Evolutionary conservation across 2,797 vertebrate species (phyloP).

Genomic region (Podargus strigoides): DNA sequence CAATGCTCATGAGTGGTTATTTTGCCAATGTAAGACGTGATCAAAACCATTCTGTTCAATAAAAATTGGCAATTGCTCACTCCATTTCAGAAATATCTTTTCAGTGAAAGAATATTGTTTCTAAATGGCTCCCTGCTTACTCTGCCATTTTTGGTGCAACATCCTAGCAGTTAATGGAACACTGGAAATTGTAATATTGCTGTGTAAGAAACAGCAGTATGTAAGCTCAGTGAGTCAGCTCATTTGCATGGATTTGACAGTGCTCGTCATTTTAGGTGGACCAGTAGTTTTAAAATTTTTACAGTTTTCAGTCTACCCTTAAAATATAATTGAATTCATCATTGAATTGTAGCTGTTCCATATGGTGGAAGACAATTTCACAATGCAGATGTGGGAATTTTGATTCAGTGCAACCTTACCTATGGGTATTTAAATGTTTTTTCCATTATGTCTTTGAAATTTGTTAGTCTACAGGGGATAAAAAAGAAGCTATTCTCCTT

Average conservation of each 20-base stretch:
- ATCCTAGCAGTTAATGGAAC: neutral
- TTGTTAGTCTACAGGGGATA: neutral
- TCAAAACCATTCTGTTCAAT: neutral
- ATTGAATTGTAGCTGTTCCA: neutral
- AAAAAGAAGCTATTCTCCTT: neutral
- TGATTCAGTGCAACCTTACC: neutral
- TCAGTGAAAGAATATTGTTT: neutral
- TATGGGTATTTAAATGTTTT: neutral
- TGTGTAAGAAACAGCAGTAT: neutral
- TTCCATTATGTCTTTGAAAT: neutral
- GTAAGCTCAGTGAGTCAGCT: neutral
- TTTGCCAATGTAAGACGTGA: neutral
- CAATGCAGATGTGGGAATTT: neutral
- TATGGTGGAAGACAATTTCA: neutral
- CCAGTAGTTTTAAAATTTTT: neutral
- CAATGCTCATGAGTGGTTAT: rapidly evolving
- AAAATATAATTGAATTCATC: neutral
- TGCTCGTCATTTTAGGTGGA: neutral
- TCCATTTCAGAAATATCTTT: neutral
- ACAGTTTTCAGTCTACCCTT: neutral
- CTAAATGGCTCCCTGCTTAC: neutral
- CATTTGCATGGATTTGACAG: neutral
- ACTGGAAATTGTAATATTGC: neutral
- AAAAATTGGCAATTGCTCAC: neutral
- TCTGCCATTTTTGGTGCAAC: neutral